Base-by-base conservation (phyloP, 2,888 invertebrate genomes). In the Melanchra persicariae region DNA sequence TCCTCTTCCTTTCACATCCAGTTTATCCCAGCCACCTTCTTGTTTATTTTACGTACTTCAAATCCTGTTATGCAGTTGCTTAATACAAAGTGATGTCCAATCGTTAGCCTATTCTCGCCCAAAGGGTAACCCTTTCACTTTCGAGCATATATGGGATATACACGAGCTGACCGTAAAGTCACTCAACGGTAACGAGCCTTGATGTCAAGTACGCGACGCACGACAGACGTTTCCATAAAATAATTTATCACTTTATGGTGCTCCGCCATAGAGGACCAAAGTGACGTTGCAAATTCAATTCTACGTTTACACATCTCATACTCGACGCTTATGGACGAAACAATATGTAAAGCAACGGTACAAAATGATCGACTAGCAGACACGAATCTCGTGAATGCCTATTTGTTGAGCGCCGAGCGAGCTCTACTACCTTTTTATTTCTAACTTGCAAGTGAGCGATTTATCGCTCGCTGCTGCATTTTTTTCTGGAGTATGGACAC, bases 401-500 rank as follows among this genome's bases (percentile, higher is more conserved):
- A 90, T 91, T 90, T 90, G 89, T 87, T 85, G 87, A 91, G 89
- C 87, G 87, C 81, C 74, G 77, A 86, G 87, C 88, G 87, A 86
- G 84, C 88, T 88, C 82, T 85, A 85, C 78, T 84, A 73, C 64
- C 74, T 79, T 77, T 79, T 89, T 91, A 52, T 91, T 91, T 91
- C 85, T 85, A 86, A 87, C 83, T 87, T 87, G 84, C 84, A 87
- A 81, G 85, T 89, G 91, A 92, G 86, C 87, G 91, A 92, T 92
- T 92, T 92, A 92, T 92, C 86, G 92, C 85, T 83, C 82, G 85
- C 88, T 89, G 87, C 87, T 87, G 85, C 82, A 79, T 89, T 91
- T 91, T 91, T 91, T 91, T 85, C 86, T 86, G 71, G 70, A 85
- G 74, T 77, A 83, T 81, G 83, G 83, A 82, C 78, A 80, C 87